Evolutionary conservation across 1,140 invertebrate species (phyloP), one percentile per base, ranked within the genome.

Genomic region (Drosophila lacteicornis): DNA sequence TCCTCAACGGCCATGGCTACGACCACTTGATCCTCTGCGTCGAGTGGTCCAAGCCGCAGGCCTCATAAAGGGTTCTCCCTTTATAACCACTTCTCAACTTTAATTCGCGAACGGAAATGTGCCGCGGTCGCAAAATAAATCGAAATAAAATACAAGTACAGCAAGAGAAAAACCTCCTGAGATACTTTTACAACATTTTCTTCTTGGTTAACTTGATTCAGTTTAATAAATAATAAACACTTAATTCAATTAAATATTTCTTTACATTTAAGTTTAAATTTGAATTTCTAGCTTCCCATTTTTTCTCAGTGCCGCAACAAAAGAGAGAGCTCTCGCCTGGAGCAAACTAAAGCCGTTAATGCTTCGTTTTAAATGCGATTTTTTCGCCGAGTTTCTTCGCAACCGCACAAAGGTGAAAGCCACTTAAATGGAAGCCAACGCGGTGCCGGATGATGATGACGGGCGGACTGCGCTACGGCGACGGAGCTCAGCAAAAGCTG

Each of bases 11-110:
- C 4, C 97, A 98, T 94, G 98, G 99, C 73, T 99, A 99, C 93
- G 98, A 99, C 94, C 98, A 99, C 95, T 95, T 99, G 61, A 99
- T 99, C 92, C 94, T 99, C 7, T 98, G 96, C 93, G 99, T 99
- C 19, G 99, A 99, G 94, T 99, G 99, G 99, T 99, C 99, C 3
- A 99, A 99, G 93, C 96, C 96, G 36, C 95, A 93, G 40, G 71
- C 68, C 43, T 84, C 70, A 43, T 88, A 75, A 73, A 50, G n/a
- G 9, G 22, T 19, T 15, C 30, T n/a, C 27, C 42, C 38, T 58
- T 15, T 25, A 19, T 13, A n/a, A 27, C 5, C 36, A 33, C 30
- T 49, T 9, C 47, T 38, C 6, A 50, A 46, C 58, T 33, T 38
- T 13, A 51, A 62, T 33, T 42, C 57, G 22, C 2, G 19, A 45